phyloP scores from a whole-genome alignment of 2,888 invertebrate genomes.

The Noctua comes region DNA sequence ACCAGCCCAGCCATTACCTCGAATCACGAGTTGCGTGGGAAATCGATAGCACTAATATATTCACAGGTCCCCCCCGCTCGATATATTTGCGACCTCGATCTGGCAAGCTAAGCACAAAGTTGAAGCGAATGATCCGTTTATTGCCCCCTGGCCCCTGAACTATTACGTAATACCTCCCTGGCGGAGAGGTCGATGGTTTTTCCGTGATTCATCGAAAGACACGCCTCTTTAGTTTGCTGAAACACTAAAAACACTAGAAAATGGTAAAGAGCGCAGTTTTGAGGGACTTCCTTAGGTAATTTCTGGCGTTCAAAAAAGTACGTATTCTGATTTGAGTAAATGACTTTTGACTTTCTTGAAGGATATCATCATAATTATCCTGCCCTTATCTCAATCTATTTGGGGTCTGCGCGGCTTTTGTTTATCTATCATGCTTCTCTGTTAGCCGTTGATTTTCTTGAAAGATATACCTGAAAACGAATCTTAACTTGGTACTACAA shows the following conservation, averaged over 20 bases:
- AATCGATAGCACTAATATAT: slow-evolving; percentile 62
- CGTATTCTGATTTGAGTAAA: not conserved
- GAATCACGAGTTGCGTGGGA: slow-evolving; percentile 31
- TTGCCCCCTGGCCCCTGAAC: slow-evolving; percentile 45
- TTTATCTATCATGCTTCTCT: not conserved
- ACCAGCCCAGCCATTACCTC: slow-evolving; percentile 20
- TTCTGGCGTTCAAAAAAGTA: not conserved
- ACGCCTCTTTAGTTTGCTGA: slow-evolving; percentile 20
- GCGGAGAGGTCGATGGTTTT: slow-evolving; percentile 23
- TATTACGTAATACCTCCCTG: slow-evolving; percentile 48
- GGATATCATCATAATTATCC: not conserved
- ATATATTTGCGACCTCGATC: slow-evolving; percentile 51
- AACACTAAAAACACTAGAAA: not conserved
- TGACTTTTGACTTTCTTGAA: not conserved
- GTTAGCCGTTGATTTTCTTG: too few relatives aligned
- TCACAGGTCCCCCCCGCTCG: slow-evolving; percentile 43
- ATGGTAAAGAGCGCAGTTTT: not conserved
- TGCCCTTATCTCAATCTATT: not conserved
- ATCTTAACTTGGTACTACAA: not conserved
- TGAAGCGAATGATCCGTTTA: slow-evolving; percentile 51
- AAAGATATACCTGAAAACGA: too few relatives aligned
- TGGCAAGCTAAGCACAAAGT: slow-evolving; percentile 46
- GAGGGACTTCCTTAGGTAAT: too few relatives aligned
- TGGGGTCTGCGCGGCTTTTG: too few relatives aligned
- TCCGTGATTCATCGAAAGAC: slow-evolving; percentile 32